Evolutionary conservation across 2,888 invertebrate species (phyloP).

Genomic region (Zygaena filipendulae): DNA sequence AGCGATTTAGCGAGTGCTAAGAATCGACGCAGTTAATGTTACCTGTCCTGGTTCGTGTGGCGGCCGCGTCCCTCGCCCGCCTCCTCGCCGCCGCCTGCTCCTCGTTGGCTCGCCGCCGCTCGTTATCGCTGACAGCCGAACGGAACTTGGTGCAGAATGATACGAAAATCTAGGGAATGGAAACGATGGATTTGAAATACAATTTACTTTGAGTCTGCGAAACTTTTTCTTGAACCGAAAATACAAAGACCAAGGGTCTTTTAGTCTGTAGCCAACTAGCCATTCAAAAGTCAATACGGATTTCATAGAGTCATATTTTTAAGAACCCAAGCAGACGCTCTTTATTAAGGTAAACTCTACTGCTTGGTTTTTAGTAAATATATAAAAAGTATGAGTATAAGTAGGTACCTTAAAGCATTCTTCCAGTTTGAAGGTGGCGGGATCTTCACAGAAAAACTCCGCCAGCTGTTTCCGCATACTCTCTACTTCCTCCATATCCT

Average conservation of each 20-base stretch:
- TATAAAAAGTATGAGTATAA: no score
- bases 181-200: no score
- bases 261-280: no score
- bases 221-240: background rate
- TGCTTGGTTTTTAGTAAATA: no score
- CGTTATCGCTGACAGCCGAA: constrained; percentile 87
- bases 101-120: constrained; percentile 82
- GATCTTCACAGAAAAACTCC: constrained; percentile 95
- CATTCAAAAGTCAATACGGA: no score
- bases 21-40: no score
- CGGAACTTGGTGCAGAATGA: constrained; percentile 89
- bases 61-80: constrained; percentile 66
- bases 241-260: no score
- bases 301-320: no score
- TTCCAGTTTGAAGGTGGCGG: constrained; percentile 88
- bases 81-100: constrained; percentile 83
- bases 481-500: constrained; percentile 86
- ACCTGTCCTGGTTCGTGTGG: constrained; percentile 32
- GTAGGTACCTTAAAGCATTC: constrained; percentile 91
- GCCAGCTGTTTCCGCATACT: constrained; percentile 82
- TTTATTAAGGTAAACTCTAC: no score
- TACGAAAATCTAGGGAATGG: constrained; percentile 70
- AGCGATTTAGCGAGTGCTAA: no score
- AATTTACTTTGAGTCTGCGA: background rate
- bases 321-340: no score